A percentile compares a stretch with the other conserved stretches of the same genome.
Evolutionary conservation across 2,888 invertebrate genomes (phyloP).

Genomic region (Lasioglossum pauxillum): DNA sequence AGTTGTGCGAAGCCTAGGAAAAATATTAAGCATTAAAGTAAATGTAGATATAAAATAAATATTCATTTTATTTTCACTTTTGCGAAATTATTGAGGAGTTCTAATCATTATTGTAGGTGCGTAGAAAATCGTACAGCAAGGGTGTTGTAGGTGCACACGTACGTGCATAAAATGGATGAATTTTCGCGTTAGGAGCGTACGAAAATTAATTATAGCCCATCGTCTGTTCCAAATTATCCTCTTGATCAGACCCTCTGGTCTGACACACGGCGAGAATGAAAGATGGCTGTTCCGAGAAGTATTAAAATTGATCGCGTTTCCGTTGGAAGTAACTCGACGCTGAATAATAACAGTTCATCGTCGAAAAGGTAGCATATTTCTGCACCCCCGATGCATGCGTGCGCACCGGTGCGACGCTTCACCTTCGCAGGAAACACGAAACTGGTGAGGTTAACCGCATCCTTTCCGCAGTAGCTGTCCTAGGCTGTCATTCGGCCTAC

Average conservation of each 20-base stretch:
- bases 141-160: too few relatives aligned
- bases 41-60: too few relatives aligned
- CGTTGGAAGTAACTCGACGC: neutral
- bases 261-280: neutral
- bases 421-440: slow-evolving; percentile 74
- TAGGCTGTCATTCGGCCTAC: slow-evolving; percentile 62
- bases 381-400: neutral
- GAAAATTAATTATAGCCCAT: neutral
- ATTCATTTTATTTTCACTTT: too few relatives aligned
- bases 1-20: too few relatives aligned
- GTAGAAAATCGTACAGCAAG: too few relatives aligned
- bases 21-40: too few relatives aligned
- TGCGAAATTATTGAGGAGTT: too few relatives aligned
- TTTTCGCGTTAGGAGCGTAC: neutral
- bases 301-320: neutral
- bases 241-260: neutral
- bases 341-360: neutral
- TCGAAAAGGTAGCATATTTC: slow-evolving; percentile 8
- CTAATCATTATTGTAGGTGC: too few relatives aligned
- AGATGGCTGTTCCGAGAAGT: neutral
- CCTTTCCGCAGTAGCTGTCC: slow-evolving; percentile 66
- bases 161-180: neutral
- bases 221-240: neutral
- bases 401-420: slow-evolving; percentile 37
- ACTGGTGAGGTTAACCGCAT: slow-evolving; percentile 76